Percentiles rank a stretch among this genome's conserved stretches.
Evolutionary conservation across 2,113 vertebrate genomes (phyloP).

Genomic region (Lynx canadensis): DNA sequence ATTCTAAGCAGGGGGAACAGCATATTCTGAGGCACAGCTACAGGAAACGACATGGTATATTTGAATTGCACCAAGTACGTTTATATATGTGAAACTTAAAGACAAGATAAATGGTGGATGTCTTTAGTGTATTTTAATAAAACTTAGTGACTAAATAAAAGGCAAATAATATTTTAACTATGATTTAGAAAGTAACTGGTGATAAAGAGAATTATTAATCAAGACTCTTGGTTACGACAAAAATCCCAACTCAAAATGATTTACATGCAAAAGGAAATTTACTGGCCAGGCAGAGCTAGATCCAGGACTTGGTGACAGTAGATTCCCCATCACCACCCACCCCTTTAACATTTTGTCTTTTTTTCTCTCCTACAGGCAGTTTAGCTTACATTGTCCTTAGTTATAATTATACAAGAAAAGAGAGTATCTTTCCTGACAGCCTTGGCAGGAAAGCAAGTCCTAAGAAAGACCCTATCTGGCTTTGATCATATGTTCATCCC

Average conservation of each 20-base stretch:
- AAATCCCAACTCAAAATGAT: slow-evolving; percentile 35
- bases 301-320: slow-evolving; percentile 8
- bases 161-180: background rate
- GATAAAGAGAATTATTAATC: background rate
- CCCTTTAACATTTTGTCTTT: background rate
- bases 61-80: background rate
- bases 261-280: background rate
- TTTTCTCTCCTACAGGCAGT: background rate
- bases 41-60: background rate
- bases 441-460: background rate
- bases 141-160: slow-evolving; percentile 9
- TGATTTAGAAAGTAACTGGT: background rate
- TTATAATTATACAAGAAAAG: background rate
- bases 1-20: background rate
- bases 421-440: background rate
- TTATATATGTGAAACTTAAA: background rate
- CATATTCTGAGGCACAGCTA: background rate
- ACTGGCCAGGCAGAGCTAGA: background rate
- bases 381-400: background rate
- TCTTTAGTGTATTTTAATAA: background rate
- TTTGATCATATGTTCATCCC: background rate
- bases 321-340: background rate
- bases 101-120: background rate
- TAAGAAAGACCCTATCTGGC: background rate
- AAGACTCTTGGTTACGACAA: background rate